Evolutionary conservation across 2,888 invertebrate species (phyloP).

Genomic region (Escarpia spicata): DNA sequence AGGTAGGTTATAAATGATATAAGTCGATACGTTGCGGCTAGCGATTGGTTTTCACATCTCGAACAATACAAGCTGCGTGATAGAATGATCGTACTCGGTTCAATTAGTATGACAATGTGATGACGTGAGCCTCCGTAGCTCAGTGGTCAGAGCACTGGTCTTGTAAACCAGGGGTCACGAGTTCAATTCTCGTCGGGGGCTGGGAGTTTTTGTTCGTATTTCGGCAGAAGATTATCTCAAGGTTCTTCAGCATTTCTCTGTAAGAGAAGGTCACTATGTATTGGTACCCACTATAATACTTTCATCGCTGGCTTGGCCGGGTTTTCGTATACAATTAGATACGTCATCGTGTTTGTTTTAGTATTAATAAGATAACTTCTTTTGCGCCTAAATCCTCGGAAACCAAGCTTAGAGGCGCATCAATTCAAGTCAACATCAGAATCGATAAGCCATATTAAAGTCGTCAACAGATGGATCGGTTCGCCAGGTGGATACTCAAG

Average conservation of each 20-base stretch:
- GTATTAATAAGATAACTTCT: no score
- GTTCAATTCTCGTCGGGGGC: conserved; percentile 16
- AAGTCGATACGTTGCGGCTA: background rate
- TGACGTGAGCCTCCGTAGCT: background rate
- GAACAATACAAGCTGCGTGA: background rate
- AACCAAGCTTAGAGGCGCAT: no score
- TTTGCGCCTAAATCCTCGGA: no score
- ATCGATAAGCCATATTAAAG: no score
- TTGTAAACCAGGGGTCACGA: conserved; percentile 16
- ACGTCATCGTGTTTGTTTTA: no score
- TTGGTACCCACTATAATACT: no score
- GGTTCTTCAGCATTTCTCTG: background rate
- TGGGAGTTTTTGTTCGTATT: background rate
- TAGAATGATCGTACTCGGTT: background rate
- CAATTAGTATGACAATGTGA: background rate
- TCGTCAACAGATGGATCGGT: no score
- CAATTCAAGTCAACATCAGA: no score
- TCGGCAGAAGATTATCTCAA: background rate
- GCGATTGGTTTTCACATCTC: background rate
- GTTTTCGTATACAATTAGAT: no score
- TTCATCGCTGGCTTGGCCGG: no score
- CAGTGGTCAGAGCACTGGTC: conserved; percentile 13
- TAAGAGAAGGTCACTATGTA: background rate
- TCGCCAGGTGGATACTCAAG: no score
- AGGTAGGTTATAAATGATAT: background rate